Evolutionary conservation across 1,140 invertebrate genomes (phyloP).

Genomic region (Zaprionus nigranus): DNA sequence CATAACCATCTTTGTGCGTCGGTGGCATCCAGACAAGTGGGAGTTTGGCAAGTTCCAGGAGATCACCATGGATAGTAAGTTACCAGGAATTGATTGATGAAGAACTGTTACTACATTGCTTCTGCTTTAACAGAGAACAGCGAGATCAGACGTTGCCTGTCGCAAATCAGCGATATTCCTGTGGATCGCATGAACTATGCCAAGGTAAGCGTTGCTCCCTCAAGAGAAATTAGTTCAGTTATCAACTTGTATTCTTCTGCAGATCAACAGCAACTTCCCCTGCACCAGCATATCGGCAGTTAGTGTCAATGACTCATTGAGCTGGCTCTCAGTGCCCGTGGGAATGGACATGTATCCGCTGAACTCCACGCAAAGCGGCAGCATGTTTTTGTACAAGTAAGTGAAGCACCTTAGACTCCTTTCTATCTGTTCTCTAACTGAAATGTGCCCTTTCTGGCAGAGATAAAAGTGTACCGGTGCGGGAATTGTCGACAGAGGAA

Average conservation of each 20-base stretch:
- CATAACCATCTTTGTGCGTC: conserved; percentile 87
- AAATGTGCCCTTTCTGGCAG: conserved; percentile 83
- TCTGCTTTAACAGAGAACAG: conserved; percentile 65
- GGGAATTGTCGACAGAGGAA: conserved; percentile 87
- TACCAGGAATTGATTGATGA: not conserved
- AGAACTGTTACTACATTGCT: not conserved
- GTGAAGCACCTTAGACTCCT: not conserved
- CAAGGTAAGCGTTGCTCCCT: conserved; percentile 82
- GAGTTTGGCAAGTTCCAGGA: conserved; percentile 88
- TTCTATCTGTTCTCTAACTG: not conserved
- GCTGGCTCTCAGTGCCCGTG: conserved; percentile 63
- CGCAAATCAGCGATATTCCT: conserved; percentile 87
- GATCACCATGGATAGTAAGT: conserved; percentile 87
- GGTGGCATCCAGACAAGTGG: conserved; percentile 88
- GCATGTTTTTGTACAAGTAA: conserved; percentile 82
- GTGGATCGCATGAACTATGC: conserved; percentile 88
- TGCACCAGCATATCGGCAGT: conserved; percentile 80
- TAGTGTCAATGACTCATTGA: conserved; percentile 68
- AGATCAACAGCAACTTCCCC: conserved; percentile 80
- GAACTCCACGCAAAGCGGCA: conserved; percentile 58
- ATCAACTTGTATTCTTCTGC: not conserved
- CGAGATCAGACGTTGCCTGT: conserved; percentile 85
- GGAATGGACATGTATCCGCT: conserved; percentile 74
- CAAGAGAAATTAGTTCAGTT: not conserved
- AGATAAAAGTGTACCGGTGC: conserved; percentile 87